Evolutionary conservation across 2,113 vertebrate genomes (phyloP).

Genomic region (Scomber scombrus): DNA sequence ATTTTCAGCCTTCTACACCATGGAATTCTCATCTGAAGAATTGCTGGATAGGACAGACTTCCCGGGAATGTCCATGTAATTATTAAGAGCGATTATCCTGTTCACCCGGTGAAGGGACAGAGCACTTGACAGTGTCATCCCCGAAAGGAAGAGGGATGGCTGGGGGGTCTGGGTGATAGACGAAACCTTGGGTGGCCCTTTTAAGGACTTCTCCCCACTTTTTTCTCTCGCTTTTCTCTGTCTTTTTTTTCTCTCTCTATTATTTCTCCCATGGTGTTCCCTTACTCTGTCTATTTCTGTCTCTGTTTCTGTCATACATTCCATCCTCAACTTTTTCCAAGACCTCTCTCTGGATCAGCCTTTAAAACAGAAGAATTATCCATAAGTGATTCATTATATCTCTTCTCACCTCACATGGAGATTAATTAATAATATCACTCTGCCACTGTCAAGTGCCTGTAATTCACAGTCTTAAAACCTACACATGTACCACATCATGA

Average conservation of each 20-base stretch:
- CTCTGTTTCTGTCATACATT: constrained; percentile 59
- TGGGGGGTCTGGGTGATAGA: constrained; percentile 75
- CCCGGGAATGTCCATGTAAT: constrained; percentile 82
- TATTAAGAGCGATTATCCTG: constrained; percentile 84
- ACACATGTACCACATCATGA: constrained; percentile 74
- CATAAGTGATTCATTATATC: constrained; percentile 82
- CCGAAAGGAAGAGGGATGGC: constrained; percentile 81
- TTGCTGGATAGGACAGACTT: constrained; percentile 66
- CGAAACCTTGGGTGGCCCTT: constrained; percentile 77
- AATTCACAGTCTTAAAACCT: constrained; percentile 80
- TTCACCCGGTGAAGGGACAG: constrained; percentile 76
- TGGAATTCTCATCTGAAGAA: constrained; percentile 62
- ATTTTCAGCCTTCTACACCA: constrained; percentile 54
- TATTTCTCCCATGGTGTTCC: constrained; percentile 63
- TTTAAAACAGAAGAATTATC: constrained; percentile 73
- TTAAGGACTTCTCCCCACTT: constrained; percentile 66
- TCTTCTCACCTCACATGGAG: constrained; percentile 67
- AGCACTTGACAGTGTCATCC: constrained; percentile 83
- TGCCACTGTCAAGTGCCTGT: constrained; percentile 74
- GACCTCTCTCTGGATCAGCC: constrained; percentile 55
- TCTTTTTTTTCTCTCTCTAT: constrained; percentile 66
- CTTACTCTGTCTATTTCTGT: constrained; percentile 38
- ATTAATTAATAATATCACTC: constrained; percentile 84
- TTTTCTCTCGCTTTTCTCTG: constrained; percentile 48
- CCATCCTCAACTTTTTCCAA: constrained; percentile 47